Conservation (phyloP, 2,888 invertebrate species). For the Lordiphosa fenestrarum region DNA sequence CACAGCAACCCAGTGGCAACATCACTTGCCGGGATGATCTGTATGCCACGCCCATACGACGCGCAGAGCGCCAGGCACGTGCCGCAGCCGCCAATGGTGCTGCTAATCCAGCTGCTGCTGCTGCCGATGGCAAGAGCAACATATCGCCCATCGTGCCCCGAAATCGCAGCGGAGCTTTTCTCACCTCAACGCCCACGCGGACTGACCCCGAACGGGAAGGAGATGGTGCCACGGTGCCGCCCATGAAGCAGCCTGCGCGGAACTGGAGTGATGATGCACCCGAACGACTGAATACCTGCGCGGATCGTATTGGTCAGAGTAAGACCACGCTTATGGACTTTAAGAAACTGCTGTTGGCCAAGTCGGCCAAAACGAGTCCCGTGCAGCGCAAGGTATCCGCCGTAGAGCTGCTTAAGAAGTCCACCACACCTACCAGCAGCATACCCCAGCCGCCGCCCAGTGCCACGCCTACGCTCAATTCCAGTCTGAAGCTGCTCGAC, state of each 20-base stretch:
- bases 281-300: slow-evolving; percentile 82
- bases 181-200: slow-evolving; percentile 85
- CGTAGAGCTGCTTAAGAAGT: slow-evolving; percentile 88
- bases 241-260: slow-evolving; percentile 72
- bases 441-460: slow-evolving; percentile 1
- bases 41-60: slow-evolving; percentile 79
- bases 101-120: neutral
- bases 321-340: slow-evolving; percentile 92
- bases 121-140: slow-evolving; percentile 52
- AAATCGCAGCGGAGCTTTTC: slow-evolving; percentile 82
- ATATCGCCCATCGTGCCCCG: slow-evolving; percentile 87
- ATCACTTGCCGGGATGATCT: slow-evolving; percentile 77
- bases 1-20: slow-evolving; percentile 43
- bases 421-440: slow-evolving; percentile 48
- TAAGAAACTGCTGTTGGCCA: slow-evolving; percentile 89
- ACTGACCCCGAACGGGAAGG: slow-evolving; percentile 37
- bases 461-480: slow-evolving; percentile 63
- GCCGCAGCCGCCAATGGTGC: slow-evolving; percentile 33
- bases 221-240: slow-evolving; percentile 52
- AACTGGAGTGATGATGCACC: slow-evolving; percentile 75
- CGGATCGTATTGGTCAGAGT: slow-evolving; percentile 84
- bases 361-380: slow-evolving; percentile 85
- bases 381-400: slow-evolving; percentile 85
- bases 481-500: slow-evolving; percentile 85
- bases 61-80: slow-evolving; percentile 74